phyloP scores from a whole-genome alignment of 2,113 vertebrate species.

The Chloroceryle aenea region DNA sequence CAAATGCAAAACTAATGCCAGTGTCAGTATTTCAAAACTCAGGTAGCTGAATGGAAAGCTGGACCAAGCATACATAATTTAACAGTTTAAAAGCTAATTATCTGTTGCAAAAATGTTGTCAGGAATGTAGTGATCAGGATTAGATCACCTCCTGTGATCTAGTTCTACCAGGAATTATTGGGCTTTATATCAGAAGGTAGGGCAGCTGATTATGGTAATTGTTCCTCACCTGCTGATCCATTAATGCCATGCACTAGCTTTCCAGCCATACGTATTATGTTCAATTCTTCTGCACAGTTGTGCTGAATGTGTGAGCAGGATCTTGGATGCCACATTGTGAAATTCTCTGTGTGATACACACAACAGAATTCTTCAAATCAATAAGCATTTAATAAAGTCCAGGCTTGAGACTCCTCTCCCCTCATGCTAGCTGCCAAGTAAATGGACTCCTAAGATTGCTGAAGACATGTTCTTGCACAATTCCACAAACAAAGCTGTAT shows the following conservation, averaged over 20 bases:
- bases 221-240: not conserved
- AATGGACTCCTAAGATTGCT: not conserved
- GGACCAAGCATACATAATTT: not conserved
- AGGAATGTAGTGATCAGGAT: not conserved
- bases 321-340: not conserved
- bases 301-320: not conserved
- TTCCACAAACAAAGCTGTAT: not conserved
- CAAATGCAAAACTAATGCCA: not conserved
- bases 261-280: not conserved
- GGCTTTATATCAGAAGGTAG: not conserved
- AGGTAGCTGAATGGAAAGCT: not conserved
- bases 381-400: not conserved
- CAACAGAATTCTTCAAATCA: not conserved
- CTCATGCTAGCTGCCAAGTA: not conserved
- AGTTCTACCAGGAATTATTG: not conserved
- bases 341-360: not conserved
- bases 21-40: not conserved
- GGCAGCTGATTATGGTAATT: not conserved
- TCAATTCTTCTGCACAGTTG: not conserved
- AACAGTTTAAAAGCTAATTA: not conserved
- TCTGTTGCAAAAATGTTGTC: not conserved
- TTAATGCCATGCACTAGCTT: not conserved
- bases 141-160: not conserved
- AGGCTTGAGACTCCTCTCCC: not conserved
- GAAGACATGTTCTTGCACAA: not conserved